Conservation (phyloP, 1,140 invertebrate genomes). For the Asbolus verrucosus region DNA sequence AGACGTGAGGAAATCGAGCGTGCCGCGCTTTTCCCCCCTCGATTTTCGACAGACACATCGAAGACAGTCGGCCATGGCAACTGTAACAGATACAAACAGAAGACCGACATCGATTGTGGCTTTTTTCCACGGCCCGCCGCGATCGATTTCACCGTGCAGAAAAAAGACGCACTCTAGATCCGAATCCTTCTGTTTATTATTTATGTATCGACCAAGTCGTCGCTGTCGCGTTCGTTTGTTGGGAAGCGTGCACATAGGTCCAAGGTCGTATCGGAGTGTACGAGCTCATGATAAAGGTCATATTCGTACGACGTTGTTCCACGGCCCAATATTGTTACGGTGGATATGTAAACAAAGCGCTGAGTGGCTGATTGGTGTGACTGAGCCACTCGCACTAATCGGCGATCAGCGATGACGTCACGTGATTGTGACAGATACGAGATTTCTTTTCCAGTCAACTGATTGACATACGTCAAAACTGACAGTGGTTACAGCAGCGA, state of each 20-base stretch:
- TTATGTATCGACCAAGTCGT: no score
- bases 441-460: no score
- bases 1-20: slow-evolving; percentile 14
- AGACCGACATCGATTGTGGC: slow-evolving; percentile 6
- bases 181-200: no score
- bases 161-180: no score
- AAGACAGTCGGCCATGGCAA: slow-evolving; percentile 29
- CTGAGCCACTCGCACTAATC: no score
- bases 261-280: slow-evolving; percentile 20
- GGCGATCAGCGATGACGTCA: no score
- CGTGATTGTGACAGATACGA: no score
- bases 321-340: no score
- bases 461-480: no score
- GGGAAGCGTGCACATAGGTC: slow-evolving; percentile 26
- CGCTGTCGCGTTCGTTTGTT: background rate
- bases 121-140: background rate
- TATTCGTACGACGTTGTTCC: slow-evolving; percentile 6
- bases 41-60: slow-evolving; percentile 29
- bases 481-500: no score
- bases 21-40: background rate
- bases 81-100: slow-evolving; percentile 14
- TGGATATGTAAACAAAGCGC: no score
- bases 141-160: slow-evolving; percentile 18
- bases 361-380: no score
- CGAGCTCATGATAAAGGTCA: slow-evolving; percentile 29